These are phyloP conservation scores for Spilosoma lubricipeda DNA, from an alignment of 2,888 invertebrate genomes.

Conservation along the genomic window DNA sequence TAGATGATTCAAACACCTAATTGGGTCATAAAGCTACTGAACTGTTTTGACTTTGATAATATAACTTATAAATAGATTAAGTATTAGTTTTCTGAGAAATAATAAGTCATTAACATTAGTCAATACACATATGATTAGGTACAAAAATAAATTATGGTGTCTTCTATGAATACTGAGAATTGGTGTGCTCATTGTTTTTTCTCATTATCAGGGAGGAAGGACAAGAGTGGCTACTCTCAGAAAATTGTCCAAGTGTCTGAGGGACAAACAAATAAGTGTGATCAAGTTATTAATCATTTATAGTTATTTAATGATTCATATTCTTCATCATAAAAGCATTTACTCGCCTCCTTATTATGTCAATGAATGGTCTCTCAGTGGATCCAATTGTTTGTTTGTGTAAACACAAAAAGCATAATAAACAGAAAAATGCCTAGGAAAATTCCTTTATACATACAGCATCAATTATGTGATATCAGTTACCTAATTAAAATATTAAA, in stretches of 20 bases:
- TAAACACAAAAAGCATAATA: conserved; percentile 1
- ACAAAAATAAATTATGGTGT: not conserved
- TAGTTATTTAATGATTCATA: not conserved
- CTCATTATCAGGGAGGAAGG: not conserved
- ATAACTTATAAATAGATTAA: not conserved
- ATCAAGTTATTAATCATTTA: not conserved
- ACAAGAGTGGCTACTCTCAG: not conserved
- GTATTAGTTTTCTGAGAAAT: not conserved
- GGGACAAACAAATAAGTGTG: not conserved
- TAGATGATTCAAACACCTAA: no score
- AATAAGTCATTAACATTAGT: not conserved
- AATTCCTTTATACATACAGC: not conserved
- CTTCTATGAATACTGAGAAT: not conserved
- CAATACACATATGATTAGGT: not conserved
- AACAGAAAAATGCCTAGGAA: not conserved
- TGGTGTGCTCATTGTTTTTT: not conserved
- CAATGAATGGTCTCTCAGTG: not conserved
- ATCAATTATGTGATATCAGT: not conserved
- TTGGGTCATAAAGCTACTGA: not conserved
- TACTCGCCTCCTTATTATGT: not conserved
- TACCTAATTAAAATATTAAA: not conserved
- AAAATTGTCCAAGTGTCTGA: not conserved
- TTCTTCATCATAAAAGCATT: not conserved
- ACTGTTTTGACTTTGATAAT: not conserved
- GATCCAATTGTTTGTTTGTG: not conserved